A percentile compares a stretch with the other conserved stretches of the same genome.
phyloP scores from a whole-genome alignment of 1,140 invertebrate species.

The Trichogramma pretiosum region DNA sequence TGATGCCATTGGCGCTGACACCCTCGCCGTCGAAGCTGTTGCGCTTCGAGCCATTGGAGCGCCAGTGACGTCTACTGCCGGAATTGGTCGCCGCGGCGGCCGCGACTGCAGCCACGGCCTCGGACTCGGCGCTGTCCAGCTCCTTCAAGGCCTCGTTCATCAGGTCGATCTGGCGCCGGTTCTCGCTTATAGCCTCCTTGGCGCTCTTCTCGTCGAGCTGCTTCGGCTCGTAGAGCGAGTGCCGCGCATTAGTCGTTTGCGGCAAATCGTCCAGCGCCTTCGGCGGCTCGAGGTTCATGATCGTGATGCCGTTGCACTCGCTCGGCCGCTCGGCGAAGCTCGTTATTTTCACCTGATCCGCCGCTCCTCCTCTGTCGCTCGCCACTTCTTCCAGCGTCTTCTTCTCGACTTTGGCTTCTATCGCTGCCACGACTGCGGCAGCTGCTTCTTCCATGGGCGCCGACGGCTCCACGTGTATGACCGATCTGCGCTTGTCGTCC shows the following conservation, averaged over 20 bases:
- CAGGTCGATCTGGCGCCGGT: constrained; percentile 39
- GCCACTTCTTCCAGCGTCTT: constrained; percentile 11
- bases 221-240: constrained; percentile 25
- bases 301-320: constrained; percentile 30
- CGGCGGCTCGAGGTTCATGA: constrained; percentile 20
- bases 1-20: too few relatives aligned
- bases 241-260: constrained; percentile 20
- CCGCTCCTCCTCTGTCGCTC: neutral
- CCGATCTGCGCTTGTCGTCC: constrained; percentile 33
- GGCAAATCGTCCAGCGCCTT: constrained; percentile 14
- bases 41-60: constrained; percentile 10
- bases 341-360: neutral
- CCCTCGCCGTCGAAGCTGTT: constrained; percentile 34
- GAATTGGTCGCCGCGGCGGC: neutral
- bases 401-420: constrained; percentile 11
- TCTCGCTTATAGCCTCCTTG: constrained; percentile 41
- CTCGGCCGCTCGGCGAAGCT: constrained; percentile 17
- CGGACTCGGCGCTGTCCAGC: constrained; percentile 39
- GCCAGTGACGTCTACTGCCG: neutral
- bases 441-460: neutral
- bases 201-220: constrained; percentile 43
- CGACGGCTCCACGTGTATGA: too few relatives aligned
- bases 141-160: constrained; percentile 43
- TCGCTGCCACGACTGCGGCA: constrained; percentile 7
- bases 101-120: constrained; percentile 11